phyloP scores from a whole-genome alignment of 1,140 invertebrate genomes.

The Drosophila tropicalis region DNA sequence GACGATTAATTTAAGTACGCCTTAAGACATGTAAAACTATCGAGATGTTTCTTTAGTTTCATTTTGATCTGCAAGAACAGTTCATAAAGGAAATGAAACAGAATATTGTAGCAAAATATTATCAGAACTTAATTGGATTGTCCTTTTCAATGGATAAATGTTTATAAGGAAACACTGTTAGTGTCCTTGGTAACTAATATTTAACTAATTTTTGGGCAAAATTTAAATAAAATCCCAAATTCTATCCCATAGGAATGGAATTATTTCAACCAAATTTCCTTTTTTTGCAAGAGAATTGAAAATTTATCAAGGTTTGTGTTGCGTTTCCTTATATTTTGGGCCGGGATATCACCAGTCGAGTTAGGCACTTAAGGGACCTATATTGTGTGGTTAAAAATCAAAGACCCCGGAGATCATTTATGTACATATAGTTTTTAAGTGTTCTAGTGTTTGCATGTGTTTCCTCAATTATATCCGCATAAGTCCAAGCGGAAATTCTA shows the following conservation, averaged over 20 bases:
- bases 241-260: neutral
- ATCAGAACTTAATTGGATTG: no score
- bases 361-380: neutral
- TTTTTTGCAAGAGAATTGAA: neutral
- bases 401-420: neutral
- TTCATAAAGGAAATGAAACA: no score
- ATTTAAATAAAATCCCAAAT: neutral
- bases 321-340: neutral
- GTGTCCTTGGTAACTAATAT: neutral
- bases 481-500: slow-evolving; percentile 10
- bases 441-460: slow-evolving; percentile 1
- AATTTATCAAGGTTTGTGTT: neutral
- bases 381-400: neutral
- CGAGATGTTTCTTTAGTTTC: neutral
- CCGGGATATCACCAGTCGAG: no score
- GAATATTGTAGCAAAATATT: no score
- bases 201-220: neutral
- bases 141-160: no score
- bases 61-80: no score
- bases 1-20: slow-evolving; percentile 41
- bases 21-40: slow-evolving; percentile 3
- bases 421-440: neutral
- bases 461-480: slow-evolving; percentile 8
- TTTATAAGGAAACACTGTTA: no score
- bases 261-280: neutral